A percentile compares a stretch with the other conserved stretches of the same genome.
These are phyloP conservation scores for Bombylius discolor DNA, from an alignment of 2,888 invertebrate genomes.

Conservation along the genomic window DNA sequence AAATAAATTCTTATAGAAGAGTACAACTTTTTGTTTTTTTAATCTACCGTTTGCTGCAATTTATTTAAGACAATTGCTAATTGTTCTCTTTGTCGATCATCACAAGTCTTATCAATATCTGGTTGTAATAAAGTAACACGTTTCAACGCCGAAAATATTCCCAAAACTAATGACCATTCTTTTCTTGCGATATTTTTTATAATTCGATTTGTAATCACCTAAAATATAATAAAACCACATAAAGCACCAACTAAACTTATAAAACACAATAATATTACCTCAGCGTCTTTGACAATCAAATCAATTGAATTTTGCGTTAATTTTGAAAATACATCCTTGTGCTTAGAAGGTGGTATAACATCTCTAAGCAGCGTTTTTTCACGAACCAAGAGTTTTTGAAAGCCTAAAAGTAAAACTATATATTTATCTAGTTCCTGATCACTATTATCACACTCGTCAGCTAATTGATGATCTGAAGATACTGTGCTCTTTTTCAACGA, in stretches of 20 bases:
- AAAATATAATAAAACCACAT: slow-evolving; percentile 17
- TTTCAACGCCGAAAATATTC: slow-evolving; percentile 70
- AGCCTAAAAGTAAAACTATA: slow-evolving; percentile 64
- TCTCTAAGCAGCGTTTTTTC: slow-evolving; percentile 73
- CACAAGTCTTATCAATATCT: slow-evolving; percentile 66
- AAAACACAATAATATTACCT: slow-evolving; percentile 38
- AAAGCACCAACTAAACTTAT: background rate
- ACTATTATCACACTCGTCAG: slow-evolving; percentile 39
- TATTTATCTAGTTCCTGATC: slow-evolving; percentile 78
- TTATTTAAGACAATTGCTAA: slow-evolving; percentile 60
- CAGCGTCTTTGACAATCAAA: slow-evolving; percentile 72
- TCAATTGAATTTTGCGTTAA: slow-evolving; percentile 77
- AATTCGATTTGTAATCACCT: slow-evolving; percentile 60
- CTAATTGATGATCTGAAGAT: slow-evolving; percentile 30
- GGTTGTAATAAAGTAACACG: slow-evolving; percentile 63
- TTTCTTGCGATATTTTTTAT: slow-evolving; percentile 62
- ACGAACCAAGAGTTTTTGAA: slow-evolving; percentile 75
- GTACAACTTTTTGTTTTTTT: background rate
- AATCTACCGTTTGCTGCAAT: slow-evolving; percentile 57
- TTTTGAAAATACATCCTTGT: slow-evolving; percentile 70
- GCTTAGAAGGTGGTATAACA: slow-evolving; percentile 67
- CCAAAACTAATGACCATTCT: slow-evolving; percentile 66
- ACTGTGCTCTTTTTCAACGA: slow-evolving; percentile 46
- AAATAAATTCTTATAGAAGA: slow-evolving; percentile 14
- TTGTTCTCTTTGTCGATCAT: slow-evolving; percentile 53